A percentile compares a stretch with the other conserved stretches of the same genome.
These are phyloP conservation scores for Acyrthosiphon pisum DNA, from an alignment of 1,140 invertebrate species.

Conservation along the genomic window DNA sequence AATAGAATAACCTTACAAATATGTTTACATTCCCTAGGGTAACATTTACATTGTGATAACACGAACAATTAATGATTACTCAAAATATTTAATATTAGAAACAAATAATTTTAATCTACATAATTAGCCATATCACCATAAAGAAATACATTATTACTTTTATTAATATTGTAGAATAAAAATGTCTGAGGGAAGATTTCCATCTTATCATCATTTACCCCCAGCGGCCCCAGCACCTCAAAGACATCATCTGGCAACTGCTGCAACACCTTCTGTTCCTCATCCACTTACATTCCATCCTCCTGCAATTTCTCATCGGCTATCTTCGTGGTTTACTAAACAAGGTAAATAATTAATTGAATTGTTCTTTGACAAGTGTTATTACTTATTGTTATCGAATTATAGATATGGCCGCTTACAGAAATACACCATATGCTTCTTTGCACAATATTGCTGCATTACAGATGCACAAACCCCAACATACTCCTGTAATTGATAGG, in stretches of 20 bases:
- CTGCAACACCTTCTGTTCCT: slow-evolving; percentile 47
- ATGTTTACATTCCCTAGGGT: slow-evolving; percentile 24
- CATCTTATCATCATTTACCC: slow-evolving; percentile 56
- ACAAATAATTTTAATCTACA: neutral
- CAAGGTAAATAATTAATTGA: slow-evolving; percentile 48
- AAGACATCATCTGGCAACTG: slow-evolving; percentile 50
- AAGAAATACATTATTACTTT: neutral
- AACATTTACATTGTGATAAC: slow-evolving; percentile 33
- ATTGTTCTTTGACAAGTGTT: neutral
- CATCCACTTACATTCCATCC: slow-evolving; percentile 55
- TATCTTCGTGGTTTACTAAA: slow-evolving; percentile 56
- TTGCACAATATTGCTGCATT: slow-evolving; percentile 36
- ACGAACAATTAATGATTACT: neutral
- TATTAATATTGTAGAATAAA: slow-evolving; percentile 45
- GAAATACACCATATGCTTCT: slow-evolving; percentile 53
- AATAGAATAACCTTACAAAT: slow-evolving; percentile 14
- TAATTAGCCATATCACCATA: neutral
- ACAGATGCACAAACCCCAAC: slow-evolving; percentile 46
- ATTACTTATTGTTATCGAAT: slow-evolving; percentile 2
- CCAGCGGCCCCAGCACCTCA: slow-evolving; percentile 47
- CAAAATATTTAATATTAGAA: neutral
- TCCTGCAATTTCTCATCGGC: slow-evolving; percentile 47
- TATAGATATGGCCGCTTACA: slow-evolving; percentile 55
- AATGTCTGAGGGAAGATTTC: slow-evolving; percentile 57
- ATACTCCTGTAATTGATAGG: slow-evolving; percentile 53